phyloP scores from a whole-genome alignment of 2,888 invertebrate species.

The Stramonita haemastoma region DNA sequence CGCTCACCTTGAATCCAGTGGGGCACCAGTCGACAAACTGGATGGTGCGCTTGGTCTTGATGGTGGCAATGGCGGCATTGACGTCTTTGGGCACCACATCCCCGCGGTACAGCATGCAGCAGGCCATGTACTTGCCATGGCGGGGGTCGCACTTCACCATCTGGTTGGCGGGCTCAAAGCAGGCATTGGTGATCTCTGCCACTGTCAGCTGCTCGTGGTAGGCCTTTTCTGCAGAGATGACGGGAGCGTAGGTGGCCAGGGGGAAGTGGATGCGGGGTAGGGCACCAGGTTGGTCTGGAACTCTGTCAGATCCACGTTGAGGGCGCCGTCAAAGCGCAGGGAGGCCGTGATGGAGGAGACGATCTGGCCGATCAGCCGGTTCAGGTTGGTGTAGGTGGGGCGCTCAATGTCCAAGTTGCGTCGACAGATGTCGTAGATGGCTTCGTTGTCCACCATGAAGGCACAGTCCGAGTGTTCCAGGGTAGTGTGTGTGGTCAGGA shows the following conservation, averaged over 20 bases:
- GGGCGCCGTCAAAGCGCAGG: slow-evolving; percentile 79
- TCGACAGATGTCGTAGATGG: slow-evolving; percentile 91
- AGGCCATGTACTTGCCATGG: slow-evolving; percentile 79
- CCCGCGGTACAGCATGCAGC: slow-evolving; percentile 75
- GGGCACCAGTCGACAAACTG: slow-evolving; percentile 72
- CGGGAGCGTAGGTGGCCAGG: slow-evolving; percentile 90
- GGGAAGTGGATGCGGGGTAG: slow-evolving; percentile 87
- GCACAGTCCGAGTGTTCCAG: slow-evolving; percentile 93
- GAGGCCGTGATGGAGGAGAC: slow-evolving; percentile 77
- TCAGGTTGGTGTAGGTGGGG: slow-evolving; percentile 91
- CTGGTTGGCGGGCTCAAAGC: slow-evolving; percentile 68
- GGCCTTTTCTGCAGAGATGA: slow-evolving; percentile 94
- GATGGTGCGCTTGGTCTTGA: slow-evolving; percentile 71
- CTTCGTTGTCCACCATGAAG: slow-evolving; percentile 96
- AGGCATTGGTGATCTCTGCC: slow-evolving; percentile 66
- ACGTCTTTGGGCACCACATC: slow-evolving; percentile 75
- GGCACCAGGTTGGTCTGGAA: slow-evolving; percentile 78
- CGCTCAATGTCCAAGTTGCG: slow-evolving; percentile 87
- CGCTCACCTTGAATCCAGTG: slow-evolving; percentile 77
- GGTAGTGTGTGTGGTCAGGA: slow-evolving; percentile 41
- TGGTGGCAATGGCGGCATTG: slow-evolving; percentile 71
- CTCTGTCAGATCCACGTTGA: slow-evolving; percentile 80
- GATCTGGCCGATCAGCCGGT: slow-evolving; percentile 95
- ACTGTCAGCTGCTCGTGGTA: slow-evolving; percentile 87
- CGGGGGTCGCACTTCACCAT: slow-evolving; percentile 75